A percentile compares a stretch with the other conserved stretches of the same genome.
phyloP scores from a whole-genome alignment of 2,888 invertebrate genomes.

The Synanthedon tipuliformis region DNA sequence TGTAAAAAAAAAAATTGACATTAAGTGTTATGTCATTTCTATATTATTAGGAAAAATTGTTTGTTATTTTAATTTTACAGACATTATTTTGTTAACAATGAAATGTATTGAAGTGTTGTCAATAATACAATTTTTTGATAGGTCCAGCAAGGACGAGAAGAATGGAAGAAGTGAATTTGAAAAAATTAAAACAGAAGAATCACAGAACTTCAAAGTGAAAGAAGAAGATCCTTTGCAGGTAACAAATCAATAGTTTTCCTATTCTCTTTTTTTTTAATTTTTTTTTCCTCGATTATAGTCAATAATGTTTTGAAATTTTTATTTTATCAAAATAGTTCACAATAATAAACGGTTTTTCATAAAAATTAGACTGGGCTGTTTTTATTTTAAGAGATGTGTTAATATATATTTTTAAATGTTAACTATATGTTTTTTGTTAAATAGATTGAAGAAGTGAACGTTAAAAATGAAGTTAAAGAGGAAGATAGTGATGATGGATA shows the following conservation, averaged over 20 bases:
- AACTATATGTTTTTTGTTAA: no score
- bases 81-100: no score
- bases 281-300: no score
- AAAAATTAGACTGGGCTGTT: no score
- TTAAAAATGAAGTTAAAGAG: slow-evolving; percentile 51
- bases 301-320: no score
- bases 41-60: slow-evolving; percentile 1
- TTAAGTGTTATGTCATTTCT: slow-evolving; percentile 2
- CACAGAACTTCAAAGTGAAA: slow-evolving; percentile 33
- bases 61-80: slow-evolving; percentile 1
- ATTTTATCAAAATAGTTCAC: no score
- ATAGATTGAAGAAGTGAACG: slow-evolving; percentile 47
- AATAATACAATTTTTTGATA: slow-evolving; percentile 8
- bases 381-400: no score
- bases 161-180: slow-evolving; percentile 35
- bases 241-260: background rate
- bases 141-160: slow-evolving; percentile 44
- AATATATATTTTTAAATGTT: no score
- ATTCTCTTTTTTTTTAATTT: no score
- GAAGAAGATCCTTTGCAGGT: slow-evolving; percentile 59
- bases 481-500: slow-evolving; percentile 52
- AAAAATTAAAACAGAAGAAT: slow-evolving; percentile 38
- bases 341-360: no score
- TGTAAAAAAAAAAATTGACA: background rate
- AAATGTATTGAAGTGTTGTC: background rate